Base-by-base conservation (phyloP, 2,113 vertebrate genomes). In the Seriola rivoliana region DNA sequence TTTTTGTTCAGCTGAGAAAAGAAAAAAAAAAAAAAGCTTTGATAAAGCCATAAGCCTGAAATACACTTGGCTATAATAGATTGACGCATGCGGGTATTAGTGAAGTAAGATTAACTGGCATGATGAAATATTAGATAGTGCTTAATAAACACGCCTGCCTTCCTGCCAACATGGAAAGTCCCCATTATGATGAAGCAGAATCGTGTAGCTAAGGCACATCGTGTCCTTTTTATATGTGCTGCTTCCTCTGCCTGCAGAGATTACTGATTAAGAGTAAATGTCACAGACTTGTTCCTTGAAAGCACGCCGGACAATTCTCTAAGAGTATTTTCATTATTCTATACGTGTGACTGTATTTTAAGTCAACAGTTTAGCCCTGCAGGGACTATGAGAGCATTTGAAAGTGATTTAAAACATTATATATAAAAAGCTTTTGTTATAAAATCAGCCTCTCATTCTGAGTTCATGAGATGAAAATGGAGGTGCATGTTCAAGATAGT, bases 71-170 rank as follows among this genome's bases (percentile, higher is more conserved):
- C 80, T 75, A 86, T 66, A 85, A 60, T 74, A 70, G 71, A 58
- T 71, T 71, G 73, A 75, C 21, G 64, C 71, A 85, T 87, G 57
- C 1, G 69, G 42, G 84, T 85, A 90, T 90, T 90, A 85, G 75
- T 59, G 59, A 38, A 85, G 72, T 75, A 48, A 87, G 89, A 92
- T 91, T 85, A 88, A 87, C 74, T 85, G 82, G 57, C 64, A 38
- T 80, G 81, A 84, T 88, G 78, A 84, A 78, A 91, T 75, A 79
- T 87, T 70, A 88, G 80, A 89, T 82, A 80, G 81, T 82, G 63
- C 74, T 73, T 80, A 65, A 80, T 89, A 85, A 84, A 89, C 80
- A 69, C 68, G 64, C 36, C 50, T 19, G 54, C 52, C 29, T n/a
- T 57, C 23, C 66, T 88, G 84, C 81, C 78, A 82, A 79, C 14